Percentiles rank a stretch among this genome's conserved stretches.
Conservation (phyloP, 2,888 invertebrate species). For the Ellobium chinense region DNA sequence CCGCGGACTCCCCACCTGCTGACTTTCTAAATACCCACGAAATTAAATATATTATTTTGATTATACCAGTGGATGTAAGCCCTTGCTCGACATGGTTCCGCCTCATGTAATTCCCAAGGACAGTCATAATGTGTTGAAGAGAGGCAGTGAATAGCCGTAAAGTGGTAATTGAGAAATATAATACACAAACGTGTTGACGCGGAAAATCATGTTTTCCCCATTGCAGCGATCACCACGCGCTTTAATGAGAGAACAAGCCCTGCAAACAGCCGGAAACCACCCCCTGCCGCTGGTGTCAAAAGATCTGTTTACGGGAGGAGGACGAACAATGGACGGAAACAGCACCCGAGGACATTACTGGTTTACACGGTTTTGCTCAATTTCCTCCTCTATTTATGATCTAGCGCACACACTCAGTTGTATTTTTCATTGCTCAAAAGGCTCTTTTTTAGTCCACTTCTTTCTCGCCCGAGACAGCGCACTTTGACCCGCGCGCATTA, state of each 20-base stretch:
- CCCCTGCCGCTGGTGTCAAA: slow-evolving; percentile 29
- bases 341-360: slow-evolving; percentile 23
- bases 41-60: slow-evolving; percentile 14
- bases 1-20: background rate
- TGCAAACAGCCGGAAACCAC: slow-evolving; percentile 24
- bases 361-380: slow-evolving; percentile 37
- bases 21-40: background rate
- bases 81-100: background rate
- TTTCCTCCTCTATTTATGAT: slow-evolving; percentile 38
- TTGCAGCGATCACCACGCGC: slow-evolving; percentile 25
- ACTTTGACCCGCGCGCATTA: slow-evolving; percentile 21
- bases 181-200: slow-evolving; percentile 11
- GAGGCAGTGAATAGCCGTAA: slow-evolving; percentile 1
- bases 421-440: slow-evolving; percentile 9
- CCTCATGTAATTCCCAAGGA: background rate
- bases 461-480: background rate
- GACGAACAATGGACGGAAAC: slow-evolving; percentile 24
- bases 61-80: background rate
- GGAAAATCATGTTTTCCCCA: slow-evolving; percentile 36
- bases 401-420: background rate
- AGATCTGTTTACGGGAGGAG: slow-evolving; percentile 29
- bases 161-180: slow-evolving; percentile 10
- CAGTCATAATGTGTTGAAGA: background rate
- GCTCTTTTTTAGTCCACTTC: background rate
- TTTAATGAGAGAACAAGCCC: slow-evolving; percentile 42